Conservation (phyloP, 2,888 invertebrate species). For the Drepana falcataria region DNA sequence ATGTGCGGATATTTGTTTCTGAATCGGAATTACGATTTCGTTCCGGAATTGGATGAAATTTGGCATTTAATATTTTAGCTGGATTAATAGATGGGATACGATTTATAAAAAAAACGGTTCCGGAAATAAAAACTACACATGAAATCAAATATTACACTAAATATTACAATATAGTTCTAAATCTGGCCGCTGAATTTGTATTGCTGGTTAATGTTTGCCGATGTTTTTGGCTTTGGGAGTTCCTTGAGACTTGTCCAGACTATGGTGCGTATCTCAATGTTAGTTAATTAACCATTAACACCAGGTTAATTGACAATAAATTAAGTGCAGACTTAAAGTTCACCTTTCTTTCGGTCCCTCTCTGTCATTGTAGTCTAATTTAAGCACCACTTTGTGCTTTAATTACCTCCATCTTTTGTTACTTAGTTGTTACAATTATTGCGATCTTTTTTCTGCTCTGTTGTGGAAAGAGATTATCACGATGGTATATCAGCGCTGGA, state of each 20-base stretch:
- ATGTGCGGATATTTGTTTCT: too few species aligned
- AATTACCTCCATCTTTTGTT: conserved; percentile 46
- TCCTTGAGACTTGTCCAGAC: conserved; percentile 28
- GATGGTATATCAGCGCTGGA: too few species aligned
- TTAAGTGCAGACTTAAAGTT: conserved; percentile 66
- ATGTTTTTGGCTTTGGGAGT: neutral
- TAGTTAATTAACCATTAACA: conserved; percentile 70
- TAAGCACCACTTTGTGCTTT: conserved; percentile 57
- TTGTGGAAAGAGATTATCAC: neutral
- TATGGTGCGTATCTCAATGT: conserved; percentile 42
- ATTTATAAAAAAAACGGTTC: too few species aligned
- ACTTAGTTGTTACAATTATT: conserved; percentile 10
- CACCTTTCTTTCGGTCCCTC: conserved; percentile 39
- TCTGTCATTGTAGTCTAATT: conserved; percentile 48
- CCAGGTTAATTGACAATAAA: conserved; percentile 74
- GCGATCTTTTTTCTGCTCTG: conserved; percentile 2
- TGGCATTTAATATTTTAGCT: too few species aligned
- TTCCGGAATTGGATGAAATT: too few species aligned
- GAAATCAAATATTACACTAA: too few species aligned
- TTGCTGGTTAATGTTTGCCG: too few species aligned
- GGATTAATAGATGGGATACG: too few species aligned
- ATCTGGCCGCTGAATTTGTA: too few species aligned
- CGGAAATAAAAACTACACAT: too few species aligned
- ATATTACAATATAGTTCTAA: too few species aligned
- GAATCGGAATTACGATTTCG: too few species aligned